Evolutionary conservation across 2,797 vertebrate species (phyloP), one percentile per base, ranked within the genome.

Genomic region (Carduelis carduelis): DNA sequence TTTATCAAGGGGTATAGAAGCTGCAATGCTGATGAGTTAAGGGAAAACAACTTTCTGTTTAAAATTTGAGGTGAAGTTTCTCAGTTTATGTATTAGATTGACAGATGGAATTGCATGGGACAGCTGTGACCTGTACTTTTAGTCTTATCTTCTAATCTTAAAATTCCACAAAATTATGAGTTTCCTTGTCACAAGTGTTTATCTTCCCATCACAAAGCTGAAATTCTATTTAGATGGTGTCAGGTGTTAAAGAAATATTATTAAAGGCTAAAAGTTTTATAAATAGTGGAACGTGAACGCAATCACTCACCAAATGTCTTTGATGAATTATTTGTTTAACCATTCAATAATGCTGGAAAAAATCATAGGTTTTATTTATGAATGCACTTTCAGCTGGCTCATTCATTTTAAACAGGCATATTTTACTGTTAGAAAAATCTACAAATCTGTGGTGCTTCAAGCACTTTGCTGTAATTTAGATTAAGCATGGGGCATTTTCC

Each of bases 261-360:
- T 47, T 74, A 66, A 89, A 83, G 39, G 35, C 57, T 85, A 83
- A 61, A 87, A 83, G 65, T 68, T 87, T 83, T 89, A 70, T 80
- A 87, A 89, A 83, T 32, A 88, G 47, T 43, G 39, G 34, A 88
- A 83, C 0, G 7, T 52, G 65, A 92, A 85, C 14, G 12, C 70
- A 74, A 86, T 88, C 34, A 49, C 49, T 87, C 83, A 83, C 23
- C 19, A 57, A 65, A 78, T 59, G 66, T 52, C 63, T 90, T 88
- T 90, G 66, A 72, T 83, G 64, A 82, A 94, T 88, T 95, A 63
- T 69, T 94, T 92, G 76, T 93, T 93, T 91, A 94, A 90, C 65
- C 66, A 78, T 63, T 93, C 41, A 69, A 2, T 84, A 87, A 94
- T 52, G 47, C 74, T 56, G 59, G 59, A 47, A 69, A 77, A 92